These are phyloP conservation scores for Gymnoscelis rufifasciata DNA, from an alignment of 2,888 invertebrate genomes.

Conservation along the genomic window DNA sequence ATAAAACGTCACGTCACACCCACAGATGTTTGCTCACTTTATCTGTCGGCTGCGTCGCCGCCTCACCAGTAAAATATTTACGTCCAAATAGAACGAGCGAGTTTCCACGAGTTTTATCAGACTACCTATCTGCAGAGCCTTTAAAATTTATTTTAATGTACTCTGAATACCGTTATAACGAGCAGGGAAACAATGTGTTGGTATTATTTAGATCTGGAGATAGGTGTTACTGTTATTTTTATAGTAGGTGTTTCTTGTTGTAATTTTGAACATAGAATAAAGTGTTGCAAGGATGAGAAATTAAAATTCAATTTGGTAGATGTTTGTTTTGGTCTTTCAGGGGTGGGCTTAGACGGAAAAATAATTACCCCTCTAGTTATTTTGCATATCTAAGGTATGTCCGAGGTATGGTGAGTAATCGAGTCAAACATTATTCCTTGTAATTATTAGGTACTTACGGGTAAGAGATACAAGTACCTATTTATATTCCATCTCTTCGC, in stretches of 20 bases:
- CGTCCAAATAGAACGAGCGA: constrained; percentile 28
- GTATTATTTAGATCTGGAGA: neutral
- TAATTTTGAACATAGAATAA: neutral
- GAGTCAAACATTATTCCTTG: too few relatives aligned
- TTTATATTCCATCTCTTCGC: too few relatives aligned
- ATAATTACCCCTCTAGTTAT: too few relatives aligned
- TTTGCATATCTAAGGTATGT: too few relatives aligned
- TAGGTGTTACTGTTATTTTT: neutral
- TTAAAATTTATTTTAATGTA: constrained; percentile 10
- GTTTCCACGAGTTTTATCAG: constrained; percentile 28
- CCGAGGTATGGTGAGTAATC: too few relatives aligned
- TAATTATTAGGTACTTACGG: too few relatives aligned
- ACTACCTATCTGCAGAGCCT: constrained; percentile 7
- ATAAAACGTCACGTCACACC: too few relatives aligned
- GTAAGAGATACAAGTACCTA: too few relatives aligned
- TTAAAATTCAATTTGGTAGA: neutral
- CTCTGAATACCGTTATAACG: constrained; percentile 3
- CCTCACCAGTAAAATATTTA: constrained; percentile 28
- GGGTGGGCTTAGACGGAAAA: too few relatives aligned
- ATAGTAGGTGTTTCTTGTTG: neutral
- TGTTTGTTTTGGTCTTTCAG: too few relatives aligned
- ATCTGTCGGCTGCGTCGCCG: constrained; percentile 21
- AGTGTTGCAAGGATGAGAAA: too few relatives aligned
- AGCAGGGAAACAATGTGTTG: constrained; percentile 1
- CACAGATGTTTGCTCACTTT: neutral